A percentile compares a stretch with the other conserved stretches of the same genome.
Evolutionary conservation across 2,797 vertebrate genomes (phyloP).

Genomic region (Alcedo atthis): DNA sequence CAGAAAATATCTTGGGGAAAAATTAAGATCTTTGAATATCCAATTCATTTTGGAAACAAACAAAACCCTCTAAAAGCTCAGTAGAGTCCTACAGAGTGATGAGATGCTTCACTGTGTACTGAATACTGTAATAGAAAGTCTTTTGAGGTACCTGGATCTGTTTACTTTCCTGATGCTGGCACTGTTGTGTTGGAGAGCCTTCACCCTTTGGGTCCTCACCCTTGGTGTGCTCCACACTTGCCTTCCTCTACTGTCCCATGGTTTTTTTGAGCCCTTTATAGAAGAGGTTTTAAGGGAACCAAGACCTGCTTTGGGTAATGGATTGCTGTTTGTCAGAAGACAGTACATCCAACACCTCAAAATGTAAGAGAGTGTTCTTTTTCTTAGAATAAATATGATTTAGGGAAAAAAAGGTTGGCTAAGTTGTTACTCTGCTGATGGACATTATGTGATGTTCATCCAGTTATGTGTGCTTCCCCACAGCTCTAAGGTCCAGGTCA

Average conservation of each 20-base stretch:
- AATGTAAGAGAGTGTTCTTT: not conserved
- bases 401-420: not conserved
- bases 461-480: not conserved
- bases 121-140: not conserved
- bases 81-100: not conserved
- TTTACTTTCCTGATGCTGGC: not conserved
- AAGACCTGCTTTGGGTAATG: not conserved
- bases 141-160: not conserved
- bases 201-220: not conserved
- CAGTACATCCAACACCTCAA: not conserved
- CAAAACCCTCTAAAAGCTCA: not conserved
- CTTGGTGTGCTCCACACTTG: not conserved
- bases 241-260: not conserved
- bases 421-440: not conserved
- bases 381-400: not conserved
- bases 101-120: not conserved
- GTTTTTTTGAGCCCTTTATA: not conserved
- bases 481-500: not conserved
- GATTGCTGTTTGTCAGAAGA: not conserved
- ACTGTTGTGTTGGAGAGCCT: not conserved
- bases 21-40: not conserved
- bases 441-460: not conserved
- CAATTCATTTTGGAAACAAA: not conserved
- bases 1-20: not conserved
- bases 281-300: not conserved